These are phyloP conservation scores for Phallusia fumigata DNA, from an alignment of 23 tunicate species.

Conservation along the genomic window DNA sequence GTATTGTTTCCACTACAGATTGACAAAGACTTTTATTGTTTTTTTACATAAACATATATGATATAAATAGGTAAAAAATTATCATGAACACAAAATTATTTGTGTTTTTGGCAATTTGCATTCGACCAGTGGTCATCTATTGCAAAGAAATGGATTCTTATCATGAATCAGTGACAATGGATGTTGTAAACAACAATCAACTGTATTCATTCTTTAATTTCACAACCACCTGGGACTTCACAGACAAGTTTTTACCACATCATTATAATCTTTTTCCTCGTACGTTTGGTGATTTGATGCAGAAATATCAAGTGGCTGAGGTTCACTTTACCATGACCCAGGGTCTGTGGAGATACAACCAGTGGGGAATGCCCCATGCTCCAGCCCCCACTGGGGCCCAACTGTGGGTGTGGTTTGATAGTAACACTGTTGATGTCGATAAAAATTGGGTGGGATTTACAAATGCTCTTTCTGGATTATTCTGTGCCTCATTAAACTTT, in stretches of 20 bases:
- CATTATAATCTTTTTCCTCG: slow-evolving; percentile 88
- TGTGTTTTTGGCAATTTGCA: too few relatives aligned
- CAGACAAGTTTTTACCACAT: slow-evolving; percentile 20
- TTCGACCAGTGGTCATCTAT: too few relatives aligned
- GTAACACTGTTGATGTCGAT: slow-evolving; percentile 55
- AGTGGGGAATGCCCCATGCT: slow-evolving; percentile 66
- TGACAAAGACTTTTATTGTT: too few relatives aligned
- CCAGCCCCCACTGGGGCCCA: slow-evolving; percentile 88
- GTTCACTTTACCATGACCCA: slow-evolving; percentile 82
- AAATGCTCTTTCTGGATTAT: slow-evolving; percentile 67
- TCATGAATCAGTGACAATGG: slow-evolving; percentile 54
- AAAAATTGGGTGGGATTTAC: slow-evolving; percentile 76
- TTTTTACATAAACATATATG: too few relatives aligned
- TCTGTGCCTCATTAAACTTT: slow-evolving; percentile 34
- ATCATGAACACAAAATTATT: too few relatives aligned
- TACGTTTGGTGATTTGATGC: slow-evolving; percentile 57
- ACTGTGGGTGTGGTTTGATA: slow-evolving; percentile 88
- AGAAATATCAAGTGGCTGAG: slow-evolving; percentile 71
- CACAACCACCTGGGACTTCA: slow-evolving; percentile 44
- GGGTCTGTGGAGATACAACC: slow-evolving; percentile 81
- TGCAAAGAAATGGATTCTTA: slow-evolving; percentile 20
- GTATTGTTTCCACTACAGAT: too few relatives aligned
- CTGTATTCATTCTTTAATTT: slow-evolving; percentile 76
- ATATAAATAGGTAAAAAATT: too few relatives aligned
- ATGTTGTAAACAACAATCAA: slow-evolving; percentile 39